A percentile compares a stretch with the other conserved stretches of the same genome.
These are phyloP conservation scores for Aleiodes sp. DNA, from an alignment of 1,140 invertebrate species.

Conservation along the genomic window DNA sequence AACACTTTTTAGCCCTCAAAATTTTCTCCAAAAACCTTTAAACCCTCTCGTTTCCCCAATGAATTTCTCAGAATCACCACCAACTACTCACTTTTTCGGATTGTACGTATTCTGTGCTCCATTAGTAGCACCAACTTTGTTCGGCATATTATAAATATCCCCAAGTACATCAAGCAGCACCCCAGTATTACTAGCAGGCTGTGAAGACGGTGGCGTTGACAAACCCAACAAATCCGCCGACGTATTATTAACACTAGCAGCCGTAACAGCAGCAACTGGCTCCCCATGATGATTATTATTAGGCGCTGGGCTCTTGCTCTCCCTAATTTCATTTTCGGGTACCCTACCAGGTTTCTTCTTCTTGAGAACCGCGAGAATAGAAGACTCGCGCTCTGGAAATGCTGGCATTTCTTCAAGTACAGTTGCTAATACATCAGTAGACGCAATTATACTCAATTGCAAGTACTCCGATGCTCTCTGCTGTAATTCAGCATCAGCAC, in stretches of 20 bases:
- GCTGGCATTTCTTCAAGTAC: conserved; percentile 99
- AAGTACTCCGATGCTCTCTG: conserved; percentile 98
- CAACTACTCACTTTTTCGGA: conserved; percentile 77
- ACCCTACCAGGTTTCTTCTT: conserved; percentile 96
- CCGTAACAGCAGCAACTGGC: conserved; percentile 44
- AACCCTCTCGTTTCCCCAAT: no score
- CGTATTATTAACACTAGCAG: conserved; percentile 62
- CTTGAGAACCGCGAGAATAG: conserved; percentile 96
- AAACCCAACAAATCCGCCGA: conserved; percentile 87
- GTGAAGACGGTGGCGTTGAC: conserved; percentile 80
- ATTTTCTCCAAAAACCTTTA: no score
- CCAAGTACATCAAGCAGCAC: conserved; percentile 92
- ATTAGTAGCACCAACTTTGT: conserved; percentile 70
- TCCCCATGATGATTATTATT: conserved; percentile 72
- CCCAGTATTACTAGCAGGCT: conserved; percentile 74
- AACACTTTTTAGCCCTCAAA: no score
- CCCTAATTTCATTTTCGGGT: conserved; percentile 83
- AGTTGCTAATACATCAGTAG: conserved; percentile 96
- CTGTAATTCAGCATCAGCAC: conserved; percentile 97
- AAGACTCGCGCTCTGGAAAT: conserved; percentile 98
- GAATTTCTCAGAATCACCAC: not conserved
- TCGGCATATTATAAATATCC: conserved; percentile 81
- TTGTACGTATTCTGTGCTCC: conserved; percentile 77
- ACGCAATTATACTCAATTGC: conserved; percentile 94
- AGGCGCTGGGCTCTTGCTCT: conserved; percentile 81